Base-by-base conservation (phyloP, 2,888 invertebrate genomes). In the Aspidiotus rigidus region DNA sequence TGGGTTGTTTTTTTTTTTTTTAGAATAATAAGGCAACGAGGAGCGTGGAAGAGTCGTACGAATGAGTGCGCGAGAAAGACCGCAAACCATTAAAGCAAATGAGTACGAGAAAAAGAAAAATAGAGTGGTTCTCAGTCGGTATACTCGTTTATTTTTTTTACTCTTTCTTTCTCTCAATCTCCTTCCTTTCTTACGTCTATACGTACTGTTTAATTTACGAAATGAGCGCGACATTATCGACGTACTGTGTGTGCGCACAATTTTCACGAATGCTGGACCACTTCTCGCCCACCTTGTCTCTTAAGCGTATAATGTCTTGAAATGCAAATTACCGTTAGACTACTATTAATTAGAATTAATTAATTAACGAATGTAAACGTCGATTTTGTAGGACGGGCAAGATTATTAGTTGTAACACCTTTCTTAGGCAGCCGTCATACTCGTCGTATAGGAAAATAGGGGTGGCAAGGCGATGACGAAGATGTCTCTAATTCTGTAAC, bases 11-110 rank as follows among this genome's bases (percentile, higher is more conserved):
- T 15, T 53, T 53, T 53, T 56, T 56, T 64, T 64, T 64, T 64
- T 64, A 64, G 56, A 64, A 66, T 59, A 66, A 66, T 66, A 66
- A 49, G 59, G 57, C 28, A 66, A 59, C 44, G 64, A 66, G 66
- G 66, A 59, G 66, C 28, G 57, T 44, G 57, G 57, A 66, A 57
- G 66, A 66, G 56, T 53, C 13, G 11, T 16, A n/a, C 41, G 56
- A 64, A 66, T 66, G 66, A 66, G 66, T 44, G 66, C 66, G 66
- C 66, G 66, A 66, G 66, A 66, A 66, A 66, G 66, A 66, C 66
- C 66, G 17, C 66, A 66, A 28, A 66, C 40, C 42, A 59, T 59
- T 44, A 28, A 57, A 44, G 42, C 57, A 66, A 66, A 66, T 66
- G 66, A 66, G 66, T 59, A 49, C 44, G 42, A 66, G 66, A 66